A percentile compares a stretch with the other conserved stretches of the same genome.
These are phyloP conservation scores for Ciconia nigra DNA, from an alignment of 2,797 vertebrate species.

Conservation along the genomic window DNA sequence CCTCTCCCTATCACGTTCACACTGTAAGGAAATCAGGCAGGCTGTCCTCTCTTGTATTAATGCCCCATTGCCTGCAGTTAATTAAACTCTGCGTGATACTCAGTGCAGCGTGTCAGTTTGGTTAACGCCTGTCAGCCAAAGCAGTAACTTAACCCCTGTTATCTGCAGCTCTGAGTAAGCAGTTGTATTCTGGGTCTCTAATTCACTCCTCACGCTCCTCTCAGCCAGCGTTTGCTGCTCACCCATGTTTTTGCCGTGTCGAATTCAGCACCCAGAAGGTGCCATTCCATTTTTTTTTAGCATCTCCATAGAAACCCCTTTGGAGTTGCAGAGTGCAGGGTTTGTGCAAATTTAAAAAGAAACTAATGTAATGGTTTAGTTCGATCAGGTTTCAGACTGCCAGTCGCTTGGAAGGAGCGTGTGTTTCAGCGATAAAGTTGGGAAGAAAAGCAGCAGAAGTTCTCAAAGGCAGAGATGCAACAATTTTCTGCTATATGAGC, in stretches of 20 bases:
- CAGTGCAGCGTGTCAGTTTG: not conserved
- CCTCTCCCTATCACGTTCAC: not conserved
- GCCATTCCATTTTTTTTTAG: accelerated
- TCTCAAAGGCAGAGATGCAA: not conserved
- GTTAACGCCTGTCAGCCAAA: not conserved
- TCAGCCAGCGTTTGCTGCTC: not conserved
- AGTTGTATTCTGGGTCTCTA: not conserved
- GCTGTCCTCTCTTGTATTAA: not conserved
- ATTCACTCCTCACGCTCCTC: not conserved
- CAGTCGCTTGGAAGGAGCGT: not conserved
- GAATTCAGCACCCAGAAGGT: not conserved
- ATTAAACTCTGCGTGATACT: not conserved
- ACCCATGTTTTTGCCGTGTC: not conserved
- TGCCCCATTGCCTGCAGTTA: not conserved
- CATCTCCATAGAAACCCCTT: not conserved
- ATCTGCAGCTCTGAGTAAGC: not conserved
- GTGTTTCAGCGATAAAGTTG: not conserved
- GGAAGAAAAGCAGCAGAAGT: not conserved
- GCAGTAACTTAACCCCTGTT: not conserved
- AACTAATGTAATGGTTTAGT: not conserved
- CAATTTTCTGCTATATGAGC: not conserved
- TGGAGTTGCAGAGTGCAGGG: not conserved
- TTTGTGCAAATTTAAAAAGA: not conserved
- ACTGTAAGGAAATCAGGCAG: not conserved
- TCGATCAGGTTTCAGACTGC: not conserved